phyloP scores from a whole-genome alignment of 2,888 invertebrate species.

The Megaustenia siamemsis region DNA sequence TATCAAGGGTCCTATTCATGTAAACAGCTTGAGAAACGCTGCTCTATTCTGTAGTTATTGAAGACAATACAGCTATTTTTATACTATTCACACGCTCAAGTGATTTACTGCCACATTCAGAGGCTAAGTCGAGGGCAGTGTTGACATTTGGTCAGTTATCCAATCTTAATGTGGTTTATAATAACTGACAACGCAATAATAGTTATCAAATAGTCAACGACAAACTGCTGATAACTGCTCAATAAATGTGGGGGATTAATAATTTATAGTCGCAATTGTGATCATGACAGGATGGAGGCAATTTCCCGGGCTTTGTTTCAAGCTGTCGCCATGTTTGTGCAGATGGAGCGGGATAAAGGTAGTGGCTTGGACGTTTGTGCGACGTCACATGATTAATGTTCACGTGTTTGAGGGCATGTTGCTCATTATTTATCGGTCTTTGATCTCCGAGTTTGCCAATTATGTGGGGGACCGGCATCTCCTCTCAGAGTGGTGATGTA shows the following conservation, averaged over 20 bases:
- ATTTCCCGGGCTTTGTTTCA: slow-evolving; percentile 2
- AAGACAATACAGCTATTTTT: not conserved
- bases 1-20: no score
- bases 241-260: slow-evolving; percentile 11
- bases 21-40: no score
- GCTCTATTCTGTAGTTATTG: not conserved
- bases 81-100: not conserved
- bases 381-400: not conserved
- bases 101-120: not conserved
- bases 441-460: slow-evolving; percentile 6
- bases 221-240: not conserved
- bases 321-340: not conserved
- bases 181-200: not conserved
- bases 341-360: not conserved
- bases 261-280: slow-evolving; percentile 1
- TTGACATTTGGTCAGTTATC: not conserved
- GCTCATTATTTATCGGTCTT: not conserved
- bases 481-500: no score
- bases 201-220: not conserved
- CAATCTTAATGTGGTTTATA: not conserved
- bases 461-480: not conserved
- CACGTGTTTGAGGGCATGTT: not conserved
- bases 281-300: not conserved
- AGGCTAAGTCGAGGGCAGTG: not conserved
- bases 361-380: not conserved